Conservation (phyloP, 2,888 invertebrate genomes). For the Stegophylla sp. region DNA sequence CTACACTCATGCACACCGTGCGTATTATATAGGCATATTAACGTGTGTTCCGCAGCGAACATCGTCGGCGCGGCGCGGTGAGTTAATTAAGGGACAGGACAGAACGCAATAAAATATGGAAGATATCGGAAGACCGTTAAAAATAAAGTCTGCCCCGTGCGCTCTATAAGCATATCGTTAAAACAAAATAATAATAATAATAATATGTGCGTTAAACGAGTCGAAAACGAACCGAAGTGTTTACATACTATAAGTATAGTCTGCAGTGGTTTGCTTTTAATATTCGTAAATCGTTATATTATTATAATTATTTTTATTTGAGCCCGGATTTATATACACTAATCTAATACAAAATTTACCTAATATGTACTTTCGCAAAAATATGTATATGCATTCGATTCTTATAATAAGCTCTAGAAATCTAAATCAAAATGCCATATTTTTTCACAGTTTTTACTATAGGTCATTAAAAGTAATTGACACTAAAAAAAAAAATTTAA, state of each 20-base stretch:
- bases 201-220: constrained; percentile 28
- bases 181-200: neutral
- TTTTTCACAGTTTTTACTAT: too few relatives aligned
- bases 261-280: neutral
- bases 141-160: constrained; percentile 28
- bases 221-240: constrained; percentile 37
- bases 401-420: too few relatives aligned
- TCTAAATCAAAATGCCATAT: too few relatives aligned
- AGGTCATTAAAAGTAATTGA: too few relatives aligned
- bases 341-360: too few relatives aligned
- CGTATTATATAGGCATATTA: neutral
- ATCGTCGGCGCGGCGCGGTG: neutral
- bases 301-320: too few relatives aligned
- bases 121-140: constrained; percentile 55
- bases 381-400: too few relatives aligned
- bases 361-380: too few relatives aligned
- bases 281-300: too few relatives aligned
- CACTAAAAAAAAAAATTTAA: too few relatives aligned
- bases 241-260: neutral
- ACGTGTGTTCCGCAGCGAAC: too few relatives aligned
- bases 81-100: constrained; percentile 39
- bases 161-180: neutral
- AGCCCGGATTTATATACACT: too few relatives aligned
- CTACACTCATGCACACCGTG: neutral
- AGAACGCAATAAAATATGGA: neutral